Percentiles rank a stretch among this genome's conserved stretches.
Evolutionary conservation across 2,797 vertebrate species (phyloP).

Genomic region (Hippocampus kuda): DNA sequence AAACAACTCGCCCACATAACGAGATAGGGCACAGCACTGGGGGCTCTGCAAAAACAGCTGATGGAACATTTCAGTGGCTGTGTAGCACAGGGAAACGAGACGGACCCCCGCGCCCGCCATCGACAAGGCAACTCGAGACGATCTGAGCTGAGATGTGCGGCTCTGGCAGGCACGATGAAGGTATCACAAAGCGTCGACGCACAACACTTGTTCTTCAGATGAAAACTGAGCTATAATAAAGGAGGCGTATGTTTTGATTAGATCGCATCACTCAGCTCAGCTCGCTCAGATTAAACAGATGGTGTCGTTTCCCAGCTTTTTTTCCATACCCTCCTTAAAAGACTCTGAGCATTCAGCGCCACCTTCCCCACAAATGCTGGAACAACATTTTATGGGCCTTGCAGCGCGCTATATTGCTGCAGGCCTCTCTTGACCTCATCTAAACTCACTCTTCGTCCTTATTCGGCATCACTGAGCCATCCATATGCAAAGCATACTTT

Average conservation of each 20-base stretch:
- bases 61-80: conserved; percentile 43
- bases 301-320: conserved; percentile 34
- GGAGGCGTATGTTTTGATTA: conserved; percentile 27
- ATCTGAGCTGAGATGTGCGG: conserved; percentile 28
- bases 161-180: conserved; percentile 49
- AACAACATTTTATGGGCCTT: conserved; percentile 49
- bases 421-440: conserved; percentile 48
- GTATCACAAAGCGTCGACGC: conserved; percentile 47
- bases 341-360: conserved; percentile 41
- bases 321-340: conserved; percentile 23
- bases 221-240: conserved; percentile 55
- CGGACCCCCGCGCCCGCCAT: conserved; percentile 42
- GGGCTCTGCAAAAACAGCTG: conserved; percentile 30
- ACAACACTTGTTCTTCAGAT: conserved; percentile 45
- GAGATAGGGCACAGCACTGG: conserved; percentile 56
- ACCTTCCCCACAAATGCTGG: conserved; percentile 45
- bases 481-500: conserved; percentile 4
- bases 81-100: conserved; percentile 34
- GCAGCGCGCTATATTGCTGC: conserved; percentile 46
- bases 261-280: conserved; percentile 29
- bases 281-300: conserved; percentile 52
- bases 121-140: conserved; percentile 47
- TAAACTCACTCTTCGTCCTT: conserved; percentile 47
- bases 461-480: conserved; percentile 57
- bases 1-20: conserved; percentile 67